Evolutionary conservation across 1,140 invertebrate genomes (phyloP), one percentile per base, ranked within the genome.

Genomic region (Neodiprion lecontei): DNA sequence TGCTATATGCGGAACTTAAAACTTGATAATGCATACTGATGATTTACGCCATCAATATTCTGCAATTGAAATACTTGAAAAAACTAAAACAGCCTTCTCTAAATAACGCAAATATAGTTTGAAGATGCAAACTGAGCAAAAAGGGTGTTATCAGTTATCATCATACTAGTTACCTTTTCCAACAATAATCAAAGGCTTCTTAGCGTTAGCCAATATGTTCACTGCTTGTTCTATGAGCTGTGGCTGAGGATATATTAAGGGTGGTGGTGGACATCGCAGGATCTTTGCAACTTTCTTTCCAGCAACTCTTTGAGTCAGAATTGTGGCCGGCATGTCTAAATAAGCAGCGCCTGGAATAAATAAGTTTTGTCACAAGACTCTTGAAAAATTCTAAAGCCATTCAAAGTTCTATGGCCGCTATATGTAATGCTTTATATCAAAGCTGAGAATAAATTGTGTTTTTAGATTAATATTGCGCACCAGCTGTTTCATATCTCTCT

Each of bases 261-360:
- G 95, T 40, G 94, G 90, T 12, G 89, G 83, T 23, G 92, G 91
- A 82, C 90, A 91, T 75, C 77, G 82, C 48, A 71, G 69, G 71
- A 86, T 79, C 67, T 81, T 75, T 75, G 85, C 78, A 28, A 93
- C 84, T 14, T 88, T 80, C 70, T 84, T 85, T 76, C 85, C 82
- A 3, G 84, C 74, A 12, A 91, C 85, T 23, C 82, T 85, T 71
- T 90, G 90, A 73, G 88, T 90, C 68, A 97, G 87, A 48, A 97
- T 84, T 81, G 96, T 97, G 12, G 94, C 96, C 1, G 97, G 94
- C 81, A 99, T 92, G 87, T 99, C 97, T 48, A 99, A 89, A 86
- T 99, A 99, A 10, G 91, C 89, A 0, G 93, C 94, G 17, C 97
- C 94, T 91, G 67, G 1, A 79, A 82, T 40, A 40, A 40, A 40